These are phyloP conservation scores for Acheta domesticus DNA, from an alignment of 2,888 invertebrate genomes.

Conservation along the genomic window DNA sequence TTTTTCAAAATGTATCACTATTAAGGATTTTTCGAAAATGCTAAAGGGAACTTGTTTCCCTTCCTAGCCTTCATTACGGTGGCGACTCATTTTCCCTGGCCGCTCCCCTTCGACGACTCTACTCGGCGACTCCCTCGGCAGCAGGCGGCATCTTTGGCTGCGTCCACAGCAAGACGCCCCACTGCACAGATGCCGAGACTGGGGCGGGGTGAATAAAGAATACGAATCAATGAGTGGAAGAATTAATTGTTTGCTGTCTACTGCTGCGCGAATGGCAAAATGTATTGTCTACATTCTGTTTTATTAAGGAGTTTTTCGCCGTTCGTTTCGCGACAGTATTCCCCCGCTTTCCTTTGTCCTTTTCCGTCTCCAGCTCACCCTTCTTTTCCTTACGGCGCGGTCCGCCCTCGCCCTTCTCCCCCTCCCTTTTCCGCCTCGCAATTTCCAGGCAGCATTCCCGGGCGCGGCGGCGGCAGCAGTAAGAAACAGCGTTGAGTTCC, in stretches of 20 bases:
- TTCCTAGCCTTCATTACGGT: too few species aligned
- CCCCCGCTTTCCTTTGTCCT: not conserved
- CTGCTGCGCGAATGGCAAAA: not conserved
- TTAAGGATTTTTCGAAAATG: too few species aligned
- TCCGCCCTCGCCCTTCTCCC: constrained; percentile 18
- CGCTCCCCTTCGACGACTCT: too few species aligned
- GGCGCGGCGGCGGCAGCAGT: constrained; percentile 1
- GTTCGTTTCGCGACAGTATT: not conserved
- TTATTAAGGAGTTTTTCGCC: not conserved
- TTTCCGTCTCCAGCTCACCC: not conserved
- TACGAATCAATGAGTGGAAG: not conserved
- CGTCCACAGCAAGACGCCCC: too few species aligned
- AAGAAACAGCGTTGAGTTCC: constrained; percentile 18
- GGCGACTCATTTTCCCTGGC: too few species aligned
- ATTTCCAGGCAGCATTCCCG: not conserved
- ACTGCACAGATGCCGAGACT: too few species aligned
- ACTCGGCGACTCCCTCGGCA: too few species aligned
- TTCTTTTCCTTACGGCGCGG: not conserved
- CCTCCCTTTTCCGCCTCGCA: not conserved
- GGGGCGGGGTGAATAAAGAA: not conserved
- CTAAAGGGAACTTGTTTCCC: too few species aligned
- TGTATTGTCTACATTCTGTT: not conserved
- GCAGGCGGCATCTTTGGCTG: too few species aligned
- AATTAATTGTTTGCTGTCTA: not conserved
- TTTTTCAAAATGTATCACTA: too few species aligned